These are phyloP conservation scores for Spilogale gracilis DNA, from an alignment of 2,113 vertebrate species.

Conservation along the genomic window DNA sequence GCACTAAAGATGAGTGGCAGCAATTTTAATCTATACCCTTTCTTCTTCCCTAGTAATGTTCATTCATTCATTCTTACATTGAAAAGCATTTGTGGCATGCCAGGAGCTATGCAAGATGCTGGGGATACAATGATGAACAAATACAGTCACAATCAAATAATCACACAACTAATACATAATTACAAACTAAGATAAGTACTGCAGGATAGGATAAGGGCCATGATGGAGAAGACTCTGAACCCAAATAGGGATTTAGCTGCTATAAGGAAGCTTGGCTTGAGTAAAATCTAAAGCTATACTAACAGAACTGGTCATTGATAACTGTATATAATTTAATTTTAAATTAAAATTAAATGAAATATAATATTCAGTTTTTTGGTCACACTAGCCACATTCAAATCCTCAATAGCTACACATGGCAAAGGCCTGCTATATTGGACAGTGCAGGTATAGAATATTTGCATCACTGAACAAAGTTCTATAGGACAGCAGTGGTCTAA, in stretches of 20 bases:
- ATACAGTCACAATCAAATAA: not conserved
- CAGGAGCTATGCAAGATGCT: not conserved
- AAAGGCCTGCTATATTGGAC: no score
- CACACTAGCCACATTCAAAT: not conserved
- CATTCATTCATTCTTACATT: not conserved
- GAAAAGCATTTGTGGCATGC: not conserved
- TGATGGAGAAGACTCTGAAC: not conserved
- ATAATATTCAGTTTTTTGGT: not conserved
- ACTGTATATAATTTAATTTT: not conserved
- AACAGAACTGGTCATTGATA: not conserved
- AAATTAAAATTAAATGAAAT: constrained; percentile 2
- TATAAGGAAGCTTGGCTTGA: not conserved
- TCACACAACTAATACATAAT: not conserved
- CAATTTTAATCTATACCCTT: not conserved
- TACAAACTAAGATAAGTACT: not conserved
- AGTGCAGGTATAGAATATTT: not conserved
- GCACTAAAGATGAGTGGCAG: not conserved
- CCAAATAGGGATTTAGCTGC: not conserved
- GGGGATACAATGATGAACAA: not conserved
- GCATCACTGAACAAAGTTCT: not conserved
- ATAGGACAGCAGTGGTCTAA: not conserved
- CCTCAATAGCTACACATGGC: not conserved
- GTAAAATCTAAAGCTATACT: not conserved
- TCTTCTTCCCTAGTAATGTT: not conserved
- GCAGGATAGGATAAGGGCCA: not conserved